Base-by-base conservation (phyloP, 1,140 invertebrate species). In the Drosophila guanche region DNA sequence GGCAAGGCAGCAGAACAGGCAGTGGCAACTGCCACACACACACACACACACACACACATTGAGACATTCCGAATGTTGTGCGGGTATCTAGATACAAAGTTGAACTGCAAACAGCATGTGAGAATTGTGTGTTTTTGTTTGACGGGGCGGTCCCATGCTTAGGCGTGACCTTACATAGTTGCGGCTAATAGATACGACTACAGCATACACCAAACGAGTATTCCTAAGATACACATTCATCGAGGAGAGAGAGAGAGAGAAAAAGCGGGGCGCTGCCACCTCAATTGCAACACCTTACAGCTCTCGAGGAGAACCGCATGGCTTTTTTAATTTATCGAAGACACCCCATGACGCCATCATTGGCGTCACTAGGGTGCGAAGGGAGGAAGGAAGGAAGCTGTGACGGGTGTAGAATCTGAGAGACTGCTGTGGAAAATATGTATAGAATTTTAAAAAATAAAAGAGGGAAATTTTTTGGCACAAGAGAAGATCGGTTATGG, bases 341-440 rank as follows among this genome's bases (percentile, higher is more conserved):
- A 83, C 70, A 47, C 80, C 54, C 70, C 70, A 83, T 85, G 80
- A 79, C 79, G 75, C 79, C 79, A 84, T 75, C 53, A 33, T 53
- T 33, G 10, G 29, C 41, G 54, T 16, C 29, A 41, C 29, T 47
- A 1, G 20, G 55, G 16, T 20, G 16, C 0, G n/a, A 12, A 22
- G 14, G 4, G 0, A 14, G 8, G 33, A 25, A 27, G 6, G 58
- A 62, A 25, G n/a, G 29, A 33, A 33, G 50, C 6, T 8, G 14
- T 5, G 14, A 7, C 23, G 48, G 20, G 50, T 20, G 16, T 14
- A 29, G 29, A 37, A 10, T 37, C 16, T 41, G 56, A 51, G 6
- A 23, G 42, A 53, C 14, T 43, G 27, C 47, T 57, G 10, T 62
- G 66, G 61, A 79, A 84, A 85, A 84, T 79, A 84, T 84, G 79